Conservation (phyloP, 2,888 invertebrate genomes). For the Agrotis segetum region DNA sequence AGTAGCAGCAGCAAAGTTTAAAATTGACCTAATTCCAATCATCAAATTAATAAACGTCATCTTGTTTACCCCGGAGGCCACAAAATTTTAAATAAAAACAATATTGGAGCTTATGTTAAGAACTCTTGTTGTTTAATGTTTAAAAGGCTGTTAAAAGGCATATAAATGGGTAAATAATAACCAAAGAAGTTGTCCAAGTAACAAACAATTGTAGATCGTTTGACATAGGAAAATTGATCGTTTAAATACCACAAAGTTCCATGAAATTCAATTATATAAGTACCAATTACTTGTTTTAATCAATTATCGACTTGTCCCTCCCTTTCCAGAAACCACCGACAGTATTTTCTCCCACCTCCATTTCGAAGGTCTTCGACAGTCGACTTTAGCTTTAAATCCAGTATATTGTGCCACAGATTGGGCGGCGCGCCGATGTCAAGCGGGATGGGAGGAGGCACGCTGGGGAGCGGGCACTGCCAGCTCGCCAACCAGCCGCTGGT, state of each 20-base stretch:
- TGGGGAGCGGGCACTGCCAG: slow-evolving; percentile 93
- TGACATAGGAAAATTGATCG: neutral
- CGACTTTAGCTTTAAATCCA: slow-evolving; percentile 61
- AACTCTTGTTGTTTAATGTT: slow-evolving; percentile 26
- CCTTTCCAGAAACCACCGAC: slow-evolving; percentile 1
- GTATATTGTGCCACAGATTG: slow-evolving; percentile 81
- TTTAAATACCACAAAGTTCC: slow-evolving; percentile 4
- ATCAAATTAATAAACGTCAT: slow-evolving; percentile 49
- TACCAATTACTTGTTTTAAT: neutral
- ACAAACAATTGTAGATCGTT: neutral
- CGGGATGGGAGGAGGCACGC: slow-evolving; percentile 92
- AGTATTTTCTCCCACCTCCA: neutral
- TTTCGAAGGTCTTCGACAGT: slow-evolving; percentile 60
- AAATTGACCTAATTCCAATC: slow-evolving; percentile 49
- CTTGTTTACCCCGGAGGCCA: slow-evolving; percentile 40
- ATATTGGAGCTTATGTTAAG: slow-evolving; percentile 25
- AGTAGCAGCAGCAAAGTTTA: slow-evolving; percentile 45
- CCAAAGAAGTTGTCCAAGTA: neutral
- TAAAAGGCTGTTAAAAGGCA: slow-evolving; percentile 13
- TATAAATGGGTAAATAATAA: neutral
- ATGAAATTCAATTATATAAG: neutral
- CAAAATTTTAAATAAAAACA: slow-evolving; percentile 49
- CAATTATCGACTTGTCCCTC: neutral
- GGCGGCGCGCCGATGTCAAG: slow-evolving; percentile 90
- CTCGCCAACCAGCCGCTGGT: slow-evolving; percentile 94